A percentile compares a stretch with the other conserved stretches of the same genome.
Evolutionary conservation across 53 echinoderm and acorn worm species (phyloP).

Genomic region (Actinopyga echinites): DNA sequence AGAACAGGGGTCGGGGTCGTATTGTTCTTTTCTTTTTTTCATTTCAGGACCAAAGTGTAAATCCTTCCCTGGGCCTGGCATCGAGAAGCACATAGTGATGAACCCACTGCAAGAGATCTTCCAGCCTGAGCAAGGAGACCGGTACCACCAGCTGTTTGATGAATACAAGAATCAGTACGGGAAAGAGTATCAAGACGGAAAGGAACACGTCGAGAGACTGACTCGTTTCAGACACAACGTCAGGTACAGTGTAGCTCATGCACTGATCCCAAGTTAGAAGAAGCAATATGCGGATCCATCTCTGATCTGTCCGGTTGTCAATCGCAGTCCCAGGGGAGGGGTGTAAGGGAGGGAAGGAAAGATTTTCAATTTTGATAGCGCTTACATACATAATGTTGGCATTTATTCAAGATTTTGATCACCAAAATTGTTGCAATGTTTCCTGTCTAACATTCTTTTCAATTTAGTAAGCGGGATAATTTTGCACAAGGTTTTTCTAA

Average conservation of each 20-base stretch:
- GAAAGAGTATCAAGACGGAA: conserved; percentile 61
- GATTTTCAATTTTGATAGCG: too few relatives aligned
- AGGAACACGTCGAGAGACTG: conserved; percentile 67
- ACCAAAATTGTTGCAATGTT: too few relatives aligned
- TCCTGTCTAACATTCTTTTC: too few relatives aligned
- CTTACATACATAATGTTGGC: too few relatives aligned
- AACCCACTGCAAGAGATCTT: conserved; percentile 86
- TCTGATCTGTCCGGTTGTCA: too few relatives aligned
- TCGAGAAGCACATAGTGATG: conserved; percentile 74
- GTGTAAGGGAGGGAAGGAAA: too few relatives aligned
- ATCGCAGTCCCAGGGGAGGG: too few relatives aligned
- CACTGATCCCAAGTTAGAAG: too few relatives aligned
- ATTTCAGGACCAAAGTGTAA: conserved; percentile 52
- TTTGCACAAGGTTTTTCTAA: too few relatives aligned
- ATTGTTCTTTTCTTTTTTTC: background rate
- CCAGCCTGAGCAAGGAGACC: conserved; percentile 74
- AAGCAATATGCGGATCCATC: too few relatives aligned
- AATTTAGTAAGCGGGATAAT: too few relatives aligned
- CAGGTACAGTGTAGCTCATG: conserved; percentile 72
- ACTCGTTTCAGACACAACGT: conserved; percentile 82
- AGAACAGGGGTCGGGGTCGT: background rate
- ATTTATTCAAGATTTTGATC: too few relatives aligned
- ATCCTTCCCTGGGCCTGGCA: conserved; percentile 80
- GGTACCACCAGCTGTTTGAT: conserved; percentile 78
- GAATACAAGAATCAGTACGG: conserved; percentile 71